phyloP scores from a whole-genome alignment of 2,113 vertebrate genomes.

The Petrocephalus zakoni region DNA sequence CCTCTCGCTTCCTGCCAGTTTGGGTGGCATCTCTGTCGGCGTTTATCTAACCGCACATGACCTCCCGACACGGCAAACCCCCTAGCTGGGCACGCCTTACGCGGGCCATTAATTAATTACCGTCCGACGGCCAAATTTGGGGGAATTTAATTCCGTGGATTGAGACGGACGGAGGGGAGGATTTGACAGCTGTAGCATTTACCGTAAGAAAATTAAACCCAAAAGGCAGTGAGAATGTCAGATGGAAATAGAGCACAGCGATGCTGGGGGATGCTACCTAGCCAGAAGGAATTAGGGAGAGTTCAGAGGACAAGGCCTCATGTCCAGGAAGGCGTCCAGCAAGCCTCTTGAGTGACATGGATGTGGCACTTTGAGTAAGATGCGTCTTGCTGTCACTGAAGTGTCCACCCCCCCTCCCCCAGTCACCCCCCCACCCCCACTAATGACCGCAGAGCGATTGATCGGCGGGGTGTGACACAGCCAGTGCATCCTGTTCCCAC shows the following conservation, averaged over 20 bases:
- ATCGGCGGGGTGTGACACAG: slow-evolving; percentile 27
- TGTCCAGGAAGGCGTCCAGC: neutral
- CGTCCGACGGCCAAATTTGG: slow-evolving; percentile 15
- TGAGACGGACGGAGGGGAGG: neutral
- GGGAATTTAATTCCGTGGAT: slow-evolving; percentile 25
- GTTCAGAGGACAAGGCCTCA: neutral
- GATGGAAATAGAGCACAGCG: neutral
- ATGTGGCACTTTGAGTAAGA: neutral
- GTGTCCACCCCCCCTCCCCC: slow-evolving; percentile 16
- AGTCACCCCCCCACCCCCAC: neutral
- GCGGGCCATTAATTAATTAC: slow-evolving; percentile 23
- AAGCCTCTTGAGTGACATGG: neutral
- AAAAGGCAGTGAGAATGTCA: slow-evolving; percentile 9
- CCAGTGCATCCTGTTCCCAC: slow-evolving; percentile 29
- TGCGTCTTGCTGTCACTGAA: slow-evolving; percentile 39
- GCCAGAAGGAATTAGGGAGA: neutral
- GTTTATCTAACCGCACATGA: neutral
- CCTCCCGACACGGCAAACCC: neutral
- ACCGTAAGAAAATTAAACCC: slow-evolving; percentile 17
- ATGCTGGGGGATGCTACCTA: neutral
- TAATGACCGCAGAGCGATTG: slow-evolving; percentile 39
- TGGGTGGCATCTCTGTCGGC: neutral
- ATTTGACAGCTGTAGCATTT: slow-evolving; percentile 23
- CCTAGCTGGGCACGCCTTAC: neutral
- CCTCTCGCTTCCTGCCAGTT: neutral